Evolutionary conservation across 1,140 invertebrate species (phyloP).

Genomic region (Contarinia nasturtii): DNA sequence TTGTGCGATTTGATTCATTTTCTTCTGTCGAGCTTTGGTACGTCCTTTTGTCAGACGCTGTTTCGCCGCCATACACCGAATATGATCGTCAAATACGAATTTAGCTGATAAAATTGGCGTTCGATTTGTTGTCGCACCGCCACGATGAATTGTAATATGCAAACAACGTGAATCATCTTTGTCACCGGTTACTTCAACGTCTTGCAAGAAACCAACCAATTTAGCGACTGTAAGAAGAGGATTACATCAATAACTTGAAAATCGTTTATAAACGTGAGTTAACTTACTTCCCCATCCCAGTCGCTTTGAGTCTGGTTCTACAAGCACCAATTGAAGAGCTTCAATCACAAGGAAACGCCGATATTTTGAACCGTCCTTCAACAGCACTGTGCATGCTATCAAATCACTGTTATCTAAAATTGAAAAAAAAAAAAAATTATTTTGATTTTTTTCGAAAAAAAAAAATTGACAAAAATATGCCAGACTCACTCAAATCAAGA

Average conservation of each 20-base stretch:
- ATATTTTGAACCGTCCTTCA: slow-evolving; percentile 75
- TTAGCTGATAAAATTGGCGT: slow-evolving; percentile 71
- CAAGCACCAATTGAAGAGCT: slow-evolving; percentile 81
- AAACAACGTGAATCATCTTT: slow-evolving; percentile 93
- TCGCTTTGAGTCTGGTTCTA: slow-evolving; percentile 82
- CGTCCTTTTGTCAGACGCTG: slow-evolving; percentile 71
- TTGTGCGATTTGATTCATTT: slow-evolving; percentile 86
- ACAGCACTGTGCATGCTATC: slow-evolving; percentile 84
- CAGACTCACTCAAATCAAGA: slow-evolving; percentile 80
- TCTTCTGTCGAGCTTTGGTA: slow-evolving; percentile 84
- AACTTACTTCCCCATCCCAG: slow-evolving; percentile 66
- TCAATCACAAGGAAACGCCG: slow-evolving; percentile 90
- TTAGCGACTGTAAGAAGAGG: slow-evolving; percentile 66
- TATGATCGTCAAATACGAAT: slow-evolving; percentile 97
- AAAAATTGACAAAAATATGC: slow-evolving; percentile 3
- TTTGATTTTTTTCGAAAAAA: neutral
- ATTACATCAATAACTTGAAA: too few relatives aligned
- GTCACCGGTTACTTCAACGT: slow-evolving; percentile 67
- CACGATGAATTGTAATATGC: slow-evolving; percentile 81
- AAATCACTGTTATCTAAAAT: slow-evolving; percentile 85
- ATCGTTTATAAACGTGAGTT: too few relatives aligned
- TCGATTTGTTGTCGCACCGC: slow-evolving; percentile 37
- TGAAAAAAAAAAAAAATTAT: slow-evolving; percentile 2
- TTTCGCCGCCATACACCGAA: slow-evolving; percentile 90
- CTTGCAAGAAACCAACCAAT: slow-evolving; percentile 74